phyloP scores from a whole-genome alignment of 2,113 vertebrate genomes.

The Mobula birostris region DNA sequence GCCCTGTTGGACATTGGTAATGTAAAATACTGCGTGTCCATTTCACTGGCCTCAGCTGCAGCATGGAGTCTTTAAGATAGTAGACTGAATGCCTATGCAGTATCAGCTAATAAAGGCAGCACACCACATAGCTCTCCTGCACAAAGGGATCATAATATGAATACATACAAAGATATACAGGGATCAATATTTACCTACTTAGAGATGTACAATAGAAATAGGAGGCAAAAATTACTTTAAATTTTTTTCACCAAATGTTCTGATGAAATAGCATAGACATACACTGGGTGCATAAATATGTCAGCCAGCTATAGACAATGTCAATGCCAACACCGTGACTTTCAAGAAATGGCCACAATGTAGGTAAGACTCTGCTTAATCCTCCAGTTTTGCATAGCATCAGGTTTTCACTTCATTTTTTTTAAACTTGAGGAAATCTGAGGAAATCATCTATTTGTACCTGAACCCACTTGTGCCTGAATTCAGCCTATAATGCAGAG shows the following conservation, averaged over 20 bases:
- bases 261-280: background rate
- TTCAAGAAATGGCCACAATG: background rate
- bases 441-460: background rate
- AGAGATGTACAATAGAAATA: too few species aligned
- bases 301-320: background rate
- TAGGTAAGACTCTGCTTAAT: background rate
- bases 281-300: background rate
- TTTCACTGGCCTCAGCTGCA: too few species aligned
- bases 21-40: too few species aligned
- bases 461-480: background rate
- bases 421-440: background rate
- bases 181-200: too few species aligned
- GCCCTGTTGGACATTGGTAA: too few species aligned
- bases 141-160: too few species aligned
- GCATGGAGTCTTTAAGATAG: too few species aligned
- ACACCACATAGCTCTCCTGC: too few species aligned
- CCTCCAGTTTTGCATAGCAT: background rate
- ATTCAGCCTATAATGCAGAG: background rate
- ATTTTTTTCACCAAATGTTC: background rate
- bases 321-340: background rate
- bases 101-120: too few species aligned
- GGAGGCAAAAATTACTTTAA: background rate
- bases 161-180: too few species aligned
- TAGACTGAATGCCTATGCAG: too few species aligned
- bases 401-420: background rate